phyloP scores from a whole-genome alignment of 2,113 vertebrate genomes.

The Catharus bicknelli region DNA sequence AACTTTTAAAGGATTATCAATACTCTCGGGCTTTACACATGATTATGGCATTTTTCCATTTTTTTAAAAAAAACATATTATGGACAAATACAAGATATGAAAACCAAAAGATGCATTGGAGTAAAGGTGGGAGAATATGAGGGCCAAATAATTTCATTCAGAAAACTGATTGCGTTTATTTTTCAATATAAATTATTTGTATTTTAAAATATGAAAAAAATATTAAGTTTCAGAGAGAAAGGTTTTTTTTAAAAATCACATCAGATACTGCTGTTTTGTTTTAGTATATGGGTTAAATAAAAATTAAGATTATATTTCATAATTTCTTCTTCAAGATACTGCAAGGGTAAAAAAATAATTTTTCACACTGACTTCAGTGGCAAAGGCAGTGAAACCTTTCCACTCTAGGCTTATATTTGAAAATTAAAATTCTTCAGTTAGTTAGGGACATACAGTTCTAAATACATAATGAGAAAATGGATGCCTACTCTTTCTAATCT shows the following conservation, averaged over 20 bases:
- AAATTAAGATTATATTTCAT: neutral
- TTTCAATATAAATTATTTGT: neutral
- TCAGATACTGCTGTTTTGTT: neutral
- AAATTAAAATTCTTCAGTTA: neutral
- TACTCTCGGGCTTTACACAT: neutral
- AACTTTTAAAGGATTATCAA: neutral
- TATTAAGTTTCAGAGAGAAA: neutral
- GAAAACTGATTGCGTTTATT: neutral
- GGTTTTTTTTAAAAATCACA: fast-evolving
- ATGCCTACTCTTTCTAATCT: neutral
- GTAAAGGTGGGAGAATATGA: neutral
- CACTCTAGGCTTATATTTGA: neutral
- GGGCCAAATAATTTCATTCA: neutral
- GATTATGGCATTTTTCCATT: neutral
- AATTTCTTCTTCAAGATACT: neutral
- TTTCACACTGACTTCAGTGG: neutral
- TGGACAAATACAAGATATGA: neutral
- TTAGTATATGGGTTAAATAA: neutral
- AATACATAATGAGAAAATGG: neutral
- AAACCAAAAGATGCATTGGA: neutral
- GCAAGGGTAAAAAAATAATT: neutral
- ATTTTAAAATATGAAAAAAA: neutral
- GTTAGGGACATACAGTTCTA: neutral
- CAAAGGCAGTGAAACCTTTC: neutral
- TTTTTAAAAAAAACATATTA: neutral